Evolutionary conservation across 2,113 vertebrate genomes (phyloP), one percentile per base, ranked within the genome.

Genomic region (Mionectes macconnelli): DNA sequence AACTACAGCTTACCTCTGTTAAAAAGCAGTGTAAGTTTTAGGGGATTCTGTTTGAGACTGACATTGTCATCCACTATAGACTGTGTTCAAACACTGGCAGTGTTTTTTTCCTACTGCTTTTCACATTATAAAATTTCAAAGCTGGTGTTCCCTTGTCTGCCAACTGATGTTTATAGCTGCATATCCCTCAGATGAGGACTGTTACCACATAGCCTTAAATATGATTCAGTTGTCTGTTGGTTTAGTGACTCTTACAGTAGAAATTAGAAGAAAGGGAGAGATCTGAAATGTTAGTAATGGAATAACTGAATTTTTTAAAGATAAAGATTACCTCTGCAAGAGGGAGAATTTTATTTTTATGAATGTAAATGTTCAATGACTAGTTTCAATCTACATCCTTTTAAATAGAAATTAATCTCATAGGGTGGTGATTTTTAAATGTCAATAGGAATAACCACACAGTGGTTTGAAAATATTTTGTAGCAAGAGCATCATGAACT

Each of bases 141-240:
- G 52, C 30, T 66, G n/a, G 33, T 30, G 16, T 64, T 69, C 47
- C 45, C 14, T 84, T 87, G 44, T 49, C 67, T 81, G 42, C 44
- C 60, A 89, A 3, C 56, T 67, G 42, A 86, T 53, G 37, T 27
- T 75, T 87, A 56, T n/a, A 94, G 66, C 62, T 93, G 84, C 45
- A 33, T 69, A 76, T 76, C 78, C 74, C 62, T 93, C 78, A 73
- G 28, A 94, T n/a, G 45, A 93, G 81, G 50, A 77, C 77, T 89
- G 69, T 81, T 96, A 93, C 94, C 89, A 84, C 49, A 47, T 89
- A 89, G 91, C 93, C 94, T 95, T 91, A 92, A 89, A 67, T 69
- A 79, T 12, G 3, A 78, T 47, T 53, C 17, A 75, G 22, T 78
- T 81, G 47, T 12, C 39, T 91, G 19, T 57, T 90, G 56, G 74